These are phyloP conservation scores for Cryptosula pallasiana DNA, from an alignment of 2,888 invertebrate species.

Conservation along the genomic window DNA sequence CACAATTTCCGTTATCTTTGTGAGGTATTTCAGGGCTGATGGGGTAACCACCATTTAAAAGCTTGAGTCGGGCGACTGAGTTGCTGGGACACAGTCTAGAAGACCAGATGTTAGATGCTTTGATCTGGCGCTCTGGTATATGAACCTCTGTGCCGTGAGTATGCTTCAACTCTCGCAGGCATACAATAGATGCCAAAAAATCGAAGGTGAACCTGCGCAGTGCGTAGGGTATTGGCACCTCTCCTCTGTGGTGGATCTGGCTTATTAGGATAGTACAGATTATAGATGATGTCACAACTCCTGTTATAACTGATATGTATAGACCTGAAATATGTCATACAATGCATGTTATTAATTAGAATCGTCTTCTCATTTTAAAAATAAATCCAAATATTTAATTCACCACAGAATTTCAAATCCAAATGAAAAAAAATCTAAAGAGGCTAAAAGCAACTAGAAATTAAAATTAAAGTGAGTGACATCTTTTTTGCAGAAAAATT, in stretches of 20 bases:
- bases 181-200: background rate
- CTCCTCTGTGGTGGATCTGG: conserved; percentile 20
- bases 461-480: too few relatives aligned
- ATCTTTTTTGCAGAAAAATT: too few relatives aligned
- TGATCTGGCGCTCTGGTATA: background rate
- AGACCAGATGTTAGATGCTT: background rate
- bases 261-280: conserved; percentile 21
- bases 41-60: background rate
- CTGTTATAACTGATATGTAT: conserved; percentile 21
- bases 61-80: background rate
- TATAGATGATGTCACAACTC: conserved; percentile 9
- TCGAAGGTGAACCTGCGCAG: conserved; percentile 1
- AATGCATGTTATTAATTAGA: too few relatives aligned
- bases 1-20: background rate
- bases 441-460: too few relatives aligned
- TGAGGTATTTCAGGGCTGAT: background rate
- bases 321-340: conserved; percentile 18
- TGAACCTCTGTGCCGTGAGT: background rate
- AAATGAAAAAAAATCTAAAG: too few relatives aligned
- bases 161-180: background rate
- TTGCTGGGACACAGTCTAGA: conserved; percentile 9
- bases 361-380: too few relatives aligned
- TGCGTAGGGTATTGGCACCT: background rate
- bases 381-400: too few relatives aligned
- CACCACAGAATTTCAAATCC: too few relatives aligned